Conservation (phyloP, 2,888 invertebrate genomes). For the Erpobdella octoculata region DNA sequence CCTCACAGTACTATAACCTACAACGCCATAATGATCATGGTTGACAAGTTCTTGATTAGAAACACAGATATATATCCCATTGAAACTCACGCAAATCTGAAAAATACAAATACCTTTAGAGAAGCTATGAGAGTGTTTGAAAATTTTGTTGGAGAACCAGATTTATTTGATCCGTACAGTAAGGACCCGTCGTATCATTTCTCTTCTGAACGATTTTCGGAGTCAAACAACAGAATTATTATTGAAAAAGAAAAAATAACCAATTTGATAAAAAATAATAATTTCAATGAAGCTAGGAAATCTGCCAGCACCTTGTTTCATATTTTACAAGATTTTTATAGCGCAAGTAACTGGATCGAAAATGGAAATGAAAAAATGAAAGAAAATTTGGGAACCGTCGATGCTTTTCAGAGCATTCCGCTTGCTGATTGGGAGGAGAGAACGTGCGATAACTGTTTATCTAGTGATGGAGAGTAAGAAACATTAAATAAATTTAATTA, state of each 20-base stretch:
- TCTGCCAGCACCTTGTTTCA: not conserved
- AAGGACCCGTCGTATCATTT: conserved; percentile 6
- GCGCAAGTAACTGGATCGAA: not conserved
- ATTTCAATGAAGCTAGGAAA: not conserved
- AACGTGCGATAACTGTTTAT: not conserved
- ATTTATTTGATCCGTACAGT: not conserved
- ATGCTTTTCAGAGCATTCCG: not conserved
- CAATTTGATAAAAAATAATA: not conserved
- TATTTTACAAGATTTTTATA: not conserved
- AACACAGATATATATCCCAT: not conserved
- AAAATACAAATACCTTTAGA: not conserved
- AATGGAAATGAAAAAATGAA: not conserved
- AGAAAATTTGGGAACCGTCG: not conserved
- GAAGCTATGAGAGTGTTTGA: not conserved
- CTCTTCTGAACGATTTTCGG: not conserved
- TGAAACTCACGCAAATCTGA: not conserved
- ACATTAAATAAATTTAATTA: not conserved
- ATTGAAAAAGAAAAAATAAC: not conserved
- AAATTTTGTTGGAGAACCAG: not conserved
- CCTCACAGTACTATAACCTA: not conserved
- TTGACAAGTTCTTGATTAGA: not conserved
- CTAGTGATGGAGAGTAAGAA: not conserved
- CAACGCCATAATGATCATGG: not conserved
- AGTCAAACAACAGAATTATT: not conserved
- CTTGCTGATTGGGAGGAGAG: not conserved